Conservation (phyloP, 2,113 vertebrate species). For the Motacilla alba region DNA sequence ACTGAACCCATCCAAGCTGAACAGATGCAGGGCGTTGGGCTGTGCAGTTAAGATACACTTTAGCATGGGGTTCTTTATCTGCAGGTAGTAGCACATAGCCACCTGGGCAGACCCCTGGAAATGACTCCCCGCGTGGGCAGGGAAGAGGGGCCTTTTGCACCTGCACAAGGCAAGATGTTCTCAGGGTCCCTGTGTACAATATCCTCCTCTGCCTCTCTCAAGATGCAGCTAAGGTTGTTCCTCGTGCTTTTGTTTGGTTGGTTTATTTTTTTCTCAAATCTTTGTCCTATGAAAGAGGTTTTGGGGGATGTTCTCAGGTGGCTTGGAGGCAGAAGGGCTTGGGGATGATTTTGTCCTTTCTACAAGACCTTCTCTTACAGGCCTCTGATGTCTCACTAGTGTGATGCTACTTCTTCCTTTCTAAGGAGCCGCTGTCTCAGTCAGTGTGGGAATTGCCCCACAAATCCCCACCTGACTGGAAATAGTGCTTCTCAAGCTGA, state of each 20-base stretch:
- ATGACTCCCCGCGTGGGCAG: neutral
- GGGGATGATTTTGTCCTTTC: neutral
- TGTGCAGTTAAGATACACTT: neutral
- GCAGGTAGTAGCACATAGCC: neutral
- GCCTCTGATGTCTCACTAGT: rapidly evolving
- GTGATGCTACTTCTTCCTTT: neutral
- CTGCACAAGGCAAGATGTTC: neutral
- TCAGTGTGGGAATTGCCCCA: neutral
- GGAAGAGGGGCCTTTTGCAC: neutral
- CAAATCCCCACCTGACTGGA: conserved; percentile 10
- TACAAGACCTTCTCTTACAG: neutral
- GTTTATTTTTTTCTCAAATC: neutral
- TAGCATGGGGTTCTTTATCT: neutral
- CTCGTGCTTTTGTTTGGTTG: neutral
- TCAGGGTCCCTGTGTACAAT: neutral
- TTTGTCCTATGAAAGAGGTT: neutral
- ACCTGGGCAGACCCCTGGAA: neutral
- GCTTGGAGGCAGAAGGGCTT: neutral
- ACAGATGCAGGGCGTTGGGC: neutral
- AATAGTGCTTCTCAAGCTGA: neutral
- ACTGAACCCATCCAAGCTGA: conserved; percentile 33
- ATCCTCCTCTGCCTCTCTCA: neutral
- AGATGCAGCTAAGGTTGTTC: neutral
- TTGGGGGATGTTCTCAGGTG: neutral
- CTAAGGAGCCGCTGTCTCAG: neutral